Base-by-base conservation (phyloP, 2,797 vertebrate species). In the Botia almorhae region DNA sequence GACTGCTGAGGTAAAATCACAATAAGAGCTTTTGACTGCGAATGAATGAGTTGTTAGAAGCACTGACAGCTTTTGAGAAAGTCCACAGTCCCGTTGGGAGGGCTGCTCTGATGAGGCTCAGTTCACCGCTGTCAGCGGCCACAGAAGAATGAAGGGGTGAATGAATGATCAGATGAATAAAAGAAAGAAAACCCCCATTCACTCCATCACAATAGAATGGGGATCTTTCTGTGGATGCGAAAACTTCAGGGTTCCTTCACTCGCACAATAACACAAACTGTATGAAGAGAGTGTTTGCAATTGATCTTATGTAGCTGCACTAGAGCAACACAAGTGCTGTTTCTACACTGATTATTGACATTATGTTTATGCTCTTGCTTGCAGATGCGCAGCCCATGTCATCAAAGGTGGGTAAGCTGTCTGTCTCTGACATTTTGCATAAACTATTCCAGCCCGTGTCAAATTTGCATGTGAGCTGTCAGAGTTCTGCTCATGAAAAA, bases 21-120 rank as follows among this genome's bases (percentile, higher is more conserved):
- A 94, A 92, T 90, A 90, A 91, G 2, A 84, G 88, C 90, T 93
- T 93, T 91, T 92, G 92, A 94, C 92, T 90, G 89, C 91, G 90
- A 91, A 91, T 93, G 90, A 93, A 93, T 94, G 93, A 93, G 92
- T 92, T 91, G 91, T 93, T 94, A 91, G 90, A 91, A 86, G 90
- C 88, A 91, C 89, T 92, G 91, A 93, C 92, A 93, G 92, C 92
- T 93, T 33, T 90, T 5, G 89, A 86, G 84, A 85, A 89, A 90
- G 76, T 89, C 90, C 90, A 78, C 77, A 36, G 84, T 89, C 89
- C 81, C 86, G 87, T 89, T 91, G 89, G 90, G 91, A 91, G 93
- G 91, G 86, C 86, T 82, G 85, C 88, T 91, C 87, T 87, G 80
- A 21, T 87, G 90, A 89, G 88, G 88, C 81, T 88, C 91, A 74